Conservation (phyloP, 1,140 invertebrate species). For the Aleiodes sp. region DNA sequence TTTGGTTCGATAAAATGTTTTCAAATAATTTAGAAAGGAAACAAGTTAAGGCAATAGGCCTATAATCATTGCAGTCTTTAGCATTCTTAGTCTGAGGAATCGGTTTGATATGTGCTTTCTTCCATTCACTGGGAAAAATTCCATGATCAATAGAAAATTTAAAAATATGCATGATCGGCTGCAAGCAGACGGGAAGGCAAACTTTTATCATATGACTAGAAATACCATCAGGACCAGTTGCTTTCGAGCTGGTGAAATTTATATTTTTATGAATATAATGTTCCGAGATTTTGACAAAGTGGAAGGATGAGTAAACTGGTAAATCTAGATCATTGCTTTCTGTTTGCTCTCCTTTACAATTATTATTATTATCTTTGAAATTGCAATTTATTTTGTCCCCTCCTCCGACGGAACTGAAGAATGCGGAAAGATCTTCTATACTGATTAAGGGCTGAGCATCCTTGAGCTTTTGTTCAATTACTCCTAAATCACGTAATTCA, state of each 20-base stretch:
- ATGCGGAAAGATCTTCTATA: neutral
- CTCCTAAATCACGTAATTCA: neutral
- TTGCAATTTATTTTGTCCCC: too few relatives aligned
- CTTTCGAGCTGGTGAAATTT: neutral
- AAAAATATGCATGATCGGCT: neutral
- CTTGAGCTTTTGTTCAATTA: neutral
- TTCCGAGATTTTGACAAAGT: too few relatives aligned
- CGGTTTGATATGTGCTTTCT: neutral
- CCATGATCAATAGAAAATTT: neutral
- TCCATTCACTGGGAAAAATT: neutral
- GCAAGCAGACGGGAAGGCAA: neutral
- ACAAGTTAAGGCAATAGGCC: conserved; percentile 7
- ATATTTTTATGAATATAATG: neutral
- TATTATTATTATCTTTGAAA: too few relatives aligned
- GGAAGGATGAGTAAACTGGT: too few relatives aligned
- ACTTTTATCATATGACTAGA: neutral
- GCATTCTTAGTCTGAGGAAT: neutral
- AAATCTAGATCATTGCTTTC: neutral
- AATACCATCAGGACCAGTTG: neutral
- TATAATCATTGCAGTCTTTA: neutral
- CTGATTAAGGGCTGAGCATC: neutral
- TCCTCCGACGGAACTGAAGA: neutral
- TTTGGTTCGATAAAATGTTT: neutral
- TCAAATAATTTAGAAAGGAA: conserved; percentile 23
- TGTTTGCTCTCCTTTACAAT: too few relatives aligned